These are phyloP conservation scores for Cheilosia soror DNA, from an alignment of 2,888 invertebrate species.

Conservation along the genomic window DNA sequence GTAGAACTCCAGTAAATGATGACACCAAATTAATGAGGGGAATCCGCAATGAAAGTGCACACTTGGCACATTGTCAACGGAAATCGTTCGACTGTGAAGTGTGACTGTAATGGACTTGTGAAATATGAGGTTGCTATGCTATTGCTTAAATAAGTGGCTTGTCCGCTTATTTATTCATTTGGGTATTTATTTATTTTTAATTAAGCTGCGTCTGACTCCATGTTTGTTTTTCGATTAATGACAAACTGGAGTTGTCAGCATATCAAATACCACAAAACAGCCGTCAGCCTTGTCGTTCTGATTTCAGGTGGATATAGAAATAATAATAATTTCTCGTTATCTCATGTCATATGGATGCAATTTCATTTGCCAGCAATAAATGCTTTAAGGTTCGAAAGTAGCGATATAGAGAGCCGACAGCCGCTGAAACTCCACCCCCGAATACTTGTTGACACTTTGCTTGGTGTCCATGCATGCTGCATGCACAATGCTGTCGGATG, in stretches of 20 bases:
- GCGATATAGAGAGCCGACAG: not conserved
- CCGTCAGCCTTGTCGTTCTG: slow-evolving; percentile 4
- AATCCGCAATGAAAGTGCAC: slow-evolving; percentile 69
- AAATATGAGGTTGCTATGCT: slow-evolving; percentile 66
- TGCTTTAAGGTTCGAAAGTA: slow-evolving; percentile 26
- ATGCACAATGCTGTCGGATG: slow-evolving; percentile 47
- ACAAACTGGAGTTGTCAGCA: slow-evolving; percentile 55
- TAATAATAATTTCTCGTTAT: slow-evolving; percentile 52
- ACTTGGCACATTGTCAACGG: slow-evolving; percentile 73
- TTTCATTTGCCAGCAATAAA: slow-evolving; percentile 43
- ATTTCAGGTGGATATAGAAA: not conserved
- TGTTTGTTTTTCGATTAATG: slow-evolving; percentile 28
- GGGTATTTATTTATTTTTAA: slow-evolving; percentile 55
- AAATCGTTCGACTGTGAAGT: slow-evolving; percentile 71
- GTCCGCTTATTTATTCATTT: slow-evolving; percentile 41
- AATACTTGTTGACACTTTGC: slow-evolving; percentile 64
- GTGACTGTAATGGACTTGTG: slow-evolving; percentile 70
- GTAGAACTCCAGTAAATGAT: slow-evolving; percentile 64
- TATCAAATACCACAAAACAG: slow-evolving; percentile 44
- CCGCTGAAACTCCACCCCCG: not conserved
- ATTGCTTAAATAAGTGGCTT: slow-evolving; percentile 32
- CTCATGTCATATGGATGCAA: slow-evolving; percentile 42
- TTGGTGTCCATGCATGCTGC: slow-evolving; percentile 46
- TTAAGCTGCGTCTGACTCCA: slow-evolving; percentile 23
- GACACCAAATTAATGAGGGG: slow-evolving; percentile 70